Base-by-base conservation (phyloP, 2,797 vertebrate species). In the Phataginus tetradactyla region DNA sequence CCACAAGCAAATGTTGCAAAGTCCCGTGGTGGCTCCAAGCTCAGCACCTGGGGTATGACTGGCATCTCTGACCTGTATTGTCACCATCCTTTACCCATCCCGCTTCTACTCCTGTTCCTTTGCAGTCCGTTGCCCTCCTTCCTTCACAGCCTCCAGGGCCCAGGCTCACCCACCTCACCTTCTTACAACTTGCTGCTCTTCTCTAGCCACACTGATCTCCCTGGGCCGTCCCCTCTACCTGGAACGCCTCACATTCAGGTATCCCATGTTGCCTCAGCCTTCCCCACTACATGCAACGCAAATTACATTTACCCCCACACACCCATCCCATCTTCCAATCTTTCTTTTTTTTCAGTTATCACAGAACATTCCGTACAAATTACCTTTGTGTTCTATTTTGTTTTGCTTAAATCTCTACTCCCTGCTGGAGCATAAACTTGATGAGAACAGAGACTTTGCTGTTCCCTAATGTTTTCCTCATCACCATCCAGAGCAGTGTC, bases 1-100 rank as follows among this genome's bases (percentile, higher is more conserved):
- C 17, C 71, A 8, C 39, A 4, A 8, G 5, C n/a, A 75, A 1
- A 84, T 55, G 1, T 18, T 21, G 57, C 1, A 18, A n/a, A 37
- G 29, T 25, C 59, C 63, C n/a, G 85, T 12, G 29, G 12, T 32
- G 17, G 29, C 20, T n/a, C n/a, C 29, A 2, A 42, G 59, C 13
- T 9, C 63, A 21, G 75, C 1, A 2, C 74, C 37, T 23, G 34
- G 7, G 21, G 29, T 9, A 8, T 42, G 39, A 23, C 84, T 1
- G 0, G 68, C 0, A 1, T 29, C 51, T 42, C 9, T 9, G 10
- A 32, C 10, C 29, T 7, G 32, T n/a, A 11, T 23, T 17, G 1
- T 51, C 21, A 14, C n/a, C 23, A 0, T 3, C 63, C n/a, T 37
- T 15, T 20, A 32, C 59, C 68, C 4, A 0, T 23, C 15, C 45